These are phyloP conservation scores for Gopherus evgoodei DNA, from an alignment of 2,113 vertebrate species.

Conservation along the genomic window DNA sequence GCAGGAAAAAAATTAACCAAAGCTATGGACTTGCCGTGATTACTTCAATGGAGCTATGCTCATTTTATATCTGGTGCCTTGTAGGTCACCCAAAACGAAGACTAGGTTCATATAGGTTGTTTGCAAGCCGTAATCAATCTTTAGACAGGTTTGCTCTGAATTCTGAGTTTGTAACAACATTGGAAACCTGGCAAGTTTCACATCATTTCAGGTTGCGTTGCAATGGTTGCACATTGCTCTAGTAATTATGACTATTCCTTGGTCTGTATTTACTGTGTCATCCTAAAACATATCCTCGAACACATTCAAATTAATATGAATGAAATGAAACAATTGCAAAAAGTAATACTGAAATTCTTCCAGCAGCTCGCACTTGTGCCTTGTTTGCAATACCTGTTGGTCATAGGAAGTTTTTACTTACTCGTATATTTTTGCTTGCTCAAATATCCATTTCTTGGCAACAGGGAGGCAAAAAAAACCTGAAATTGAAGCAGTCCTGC, in stretches of 20 bases:
- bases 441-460: background rate
- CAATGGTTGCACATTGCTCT: background rate
- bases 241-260: no score
- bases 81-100: background rate
- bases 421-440: background rate
- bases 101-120: background rate
- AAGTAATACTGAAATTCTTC: background rate
- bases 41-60: background rate
- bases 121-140: background rate
- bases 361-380: background rate
- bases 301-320: background rate
- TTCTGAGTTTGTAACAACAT: rapidly evolving
- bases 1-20: background rate
- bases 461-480: background rate
- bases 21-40: background rate
- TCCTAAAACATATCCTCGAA: background rate
- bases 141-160: background rate
- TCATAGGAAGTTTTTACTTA: background rate
- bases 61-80: background rate
- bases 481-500: background rate
- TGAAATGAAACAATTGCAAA: background rate
- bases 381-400: background rate
- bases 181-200: background rate
- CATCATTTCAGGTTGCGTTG: background rate
- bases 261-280: background rate